Conservation (phyloP, 2,113 vertebrate species). For the Otolemur garnettii region DNA sequence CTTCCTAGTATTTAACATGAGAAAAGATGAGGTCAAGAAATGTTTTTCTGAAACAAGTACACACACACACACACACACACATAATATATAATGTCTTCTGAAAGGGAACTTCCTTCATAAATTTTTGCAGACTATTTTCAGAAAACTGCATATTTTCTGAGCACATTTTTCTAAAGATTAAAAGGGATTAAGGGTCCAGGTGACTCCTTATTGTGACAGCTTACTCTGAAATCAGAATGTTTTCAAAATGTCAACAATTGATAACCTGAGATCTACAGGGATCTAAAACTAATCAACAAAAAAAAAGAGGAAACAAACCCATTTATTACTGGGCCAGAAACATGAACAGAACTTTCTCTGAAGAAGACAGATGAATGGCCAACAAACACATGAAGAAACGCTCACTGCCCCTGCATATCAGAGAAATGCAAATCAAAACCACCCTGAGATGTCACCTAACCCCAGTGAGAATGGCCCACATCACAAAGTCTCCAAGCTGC, state of each 20-base stretch:
- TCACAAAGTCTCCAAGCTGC: no score
- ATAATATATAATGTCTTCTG: not conserved
- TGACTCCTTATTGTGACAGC: not conserved
- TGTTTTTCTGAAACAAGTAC: not conserved
- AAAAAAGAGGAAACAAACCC: no score
- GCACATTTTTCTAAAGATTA: not conserved
- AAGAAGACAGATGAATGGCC: no score
- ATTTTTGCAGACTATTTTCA: not conserved
- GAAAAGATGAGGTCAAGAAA: not conserved
- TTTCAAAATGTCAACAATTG: not conserved
- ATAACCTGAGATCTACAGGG: no score
- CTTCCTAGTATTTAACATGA: not conserved
- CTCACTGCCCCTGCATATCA: no score
- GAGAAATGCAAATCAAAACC: no score
- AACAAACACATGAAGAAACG: no score
- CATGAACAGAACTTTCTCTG: no score
- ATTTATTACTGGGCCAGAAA: no score
- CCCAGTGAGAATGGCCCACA: no score
- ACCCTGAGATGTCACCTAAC: no score
- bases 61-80: not conserved
- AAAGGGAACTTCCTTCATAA: not conserved
- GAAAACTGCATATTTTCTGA: not conserved
- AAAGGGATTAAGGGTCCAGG: not conserved
- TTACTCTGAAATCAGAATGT: not conserved
- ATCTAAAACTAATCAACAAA: no score